Conservation (phyloP, 2,113 vertebrate species). For the Philantomba maxwellii region DNA sequence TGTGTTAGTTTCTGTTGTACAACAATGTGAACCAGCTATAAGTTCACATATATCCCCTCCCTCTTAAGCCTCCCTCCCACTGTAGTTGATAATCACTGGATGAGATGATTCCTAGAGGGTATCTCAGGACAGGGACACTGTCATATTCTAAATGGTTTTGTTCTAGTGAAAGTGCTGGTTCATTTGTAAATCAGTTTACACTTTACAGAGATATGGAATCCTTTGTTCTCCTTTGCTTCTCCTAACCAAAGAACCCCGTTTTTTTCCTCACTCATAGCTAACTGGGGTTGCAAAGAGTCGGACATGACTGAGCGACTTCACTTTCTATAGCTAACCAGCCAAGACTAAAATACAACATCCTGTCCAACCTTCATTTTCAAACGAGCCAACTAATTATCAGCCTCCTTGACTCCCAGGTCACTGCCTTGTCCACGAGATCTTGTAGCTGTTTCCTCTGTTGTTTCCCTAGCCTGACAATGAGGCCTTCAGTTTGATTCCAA, state of each 20-base stretch:
- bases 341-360: constrained; percentile 29
- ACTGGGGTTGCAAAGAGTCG: background rate
- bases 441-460: constrained; percentile 17
- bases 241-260: background rate
- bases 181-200: background rate
- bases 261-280: constrained; percentile 8
- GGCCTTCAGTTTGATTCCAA: constrained; percentile 42
- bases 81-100: background rate
- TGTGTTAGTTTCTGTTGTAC: background rate
- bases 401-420: constrained; percentile 46
- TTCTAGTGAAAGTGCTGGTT: background rate
- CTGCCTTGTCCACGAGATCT: constrained; percentile 4
- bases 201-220: background rate
- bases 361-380: constrained; percentile 17
- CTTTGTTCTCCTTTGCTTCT: background rate
- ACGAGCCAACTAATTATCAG: constrained; percentile 17
- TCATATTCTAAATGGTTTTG: background rate
- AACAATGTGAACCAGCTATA: background rate
- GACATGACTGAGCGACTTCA: background rate
- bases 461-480: constrained; percentile 5
- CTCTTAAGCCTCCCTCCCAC: background rate
- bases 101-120: background rate
- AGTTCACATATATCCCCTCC: background rate
- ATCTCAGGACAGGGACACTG: background rate
- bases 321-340: constrained; percentile 22